These are phyloP conservation scores for Nemurella pictetii DNA, from an alignment of 2,888 invertebrate genomes.

Conservation along the genomic window DNA sequence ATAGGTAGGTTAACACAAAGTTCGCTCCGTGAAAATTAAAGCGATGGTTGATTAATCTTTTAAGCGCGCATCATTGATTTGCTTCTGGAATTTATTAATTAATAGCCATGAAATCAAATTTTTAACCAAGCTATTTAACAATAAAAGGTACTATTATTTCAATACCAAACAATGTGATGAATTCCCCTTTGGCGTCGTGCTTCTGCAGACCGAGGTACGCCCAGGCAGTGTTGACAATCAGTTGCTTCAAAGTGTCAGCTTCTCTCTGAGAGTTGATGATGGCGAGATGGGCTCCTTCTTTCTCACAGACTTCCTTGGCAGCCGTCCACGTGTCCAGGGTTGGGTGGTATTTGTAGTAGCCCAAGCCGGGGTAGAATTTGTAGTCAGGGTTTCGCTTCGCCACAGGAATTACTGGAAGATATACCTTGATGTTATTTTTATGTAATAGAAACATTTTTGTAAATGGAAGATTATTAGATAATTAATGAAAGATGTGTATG, in stretches of 20 bases:
- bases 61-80: no score
- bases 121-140: no score
- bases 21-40: no score
- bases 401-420: not conserved
- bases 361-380: not conserved
- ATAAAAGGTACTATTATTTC: no score
- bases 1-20: no score
- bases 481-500: no score
- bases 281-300: conserved; percentile 39
- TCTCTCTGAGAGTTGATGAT: conserved; percentile 40
- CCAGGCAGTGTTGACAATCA: not conserved
- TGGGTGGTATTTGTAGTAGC: conserved; percentile 24
- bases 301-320: not conserved
- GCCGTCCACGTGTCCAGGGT: not conserved
- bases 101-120: no score
- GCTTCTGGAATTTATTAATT: no score
- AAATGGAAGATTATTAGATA: no score
- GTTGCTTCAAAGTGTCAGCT: conserved; percentile 13
- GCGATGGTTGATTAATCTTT: no score
- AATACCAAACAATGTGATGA: not conserved
- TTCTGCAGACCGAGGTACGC: not conserved
- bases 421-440: no score
- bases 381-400: not conserved
- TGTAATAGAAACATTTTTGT: no score
- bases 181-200: not conserved